phyloP scores from a whole-genome alignment of 2,113 vertebrate species.

The Meles meles region DNA sequence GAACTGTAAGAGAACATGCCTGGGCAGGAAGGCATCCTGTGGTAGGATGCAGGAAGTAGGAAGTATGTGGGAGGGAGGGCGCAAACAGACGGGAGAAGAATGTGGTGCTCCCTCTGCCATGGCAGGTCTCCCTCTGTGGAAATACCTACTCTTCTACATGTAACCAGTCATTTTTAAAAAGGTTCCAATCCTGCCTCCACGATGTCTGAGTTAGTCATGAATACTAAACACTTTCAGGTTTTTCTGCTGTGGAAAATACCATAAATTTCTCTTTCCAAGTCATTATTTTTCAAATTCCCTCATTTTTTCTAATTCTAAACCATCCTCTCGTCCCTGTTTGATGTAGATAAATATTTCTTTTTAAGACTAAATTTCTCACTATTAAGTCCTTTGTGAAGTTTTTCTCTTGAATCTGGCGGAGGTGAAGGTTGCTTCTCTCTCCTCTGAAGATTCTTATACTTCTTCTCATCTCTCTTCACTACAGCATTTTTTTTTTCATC shows the following conservation, averaged over 20 bases:
- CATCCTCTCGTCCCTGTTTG: neutral
- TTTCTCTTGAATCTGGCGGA: neutral
- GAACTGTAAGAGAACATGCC: neutral
- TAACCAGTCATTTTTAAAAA: neutral
- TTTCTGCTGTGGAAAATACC: neutral
- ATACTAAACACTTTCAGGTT: neutral
- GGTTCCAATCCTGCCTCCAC: neutral
- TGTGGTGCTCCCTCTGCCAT: neutral
- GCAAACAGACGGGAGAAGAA: neutral
- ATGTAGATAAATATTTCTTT: neutral
- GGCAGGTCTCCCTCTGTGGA: neutral
- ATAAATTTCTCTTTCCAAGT: neutral
- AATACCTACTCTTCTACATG: neutral
- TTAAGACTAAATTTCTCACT: neutral
- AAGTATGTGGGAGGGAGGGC: neutral
- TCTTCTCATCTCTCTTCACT: slow-evolving; percentile 46
- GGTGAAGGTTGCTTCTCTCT: neutral
- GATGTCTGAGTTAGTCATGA: neutral
- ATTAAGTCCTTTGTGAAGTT: neutral
- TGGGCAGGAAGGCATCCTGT: neutral
- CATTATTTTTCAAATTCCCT: neutral
- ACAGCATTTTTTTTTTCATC: neutral
- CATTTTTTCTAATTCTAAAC: neutral
- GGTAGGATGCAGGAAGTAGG: neutral
- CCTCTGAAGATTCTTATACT: neutral